A percentile compares a stretch with the other conserved stretches of the same genome.
phyloP scores from a whole-genome alignment of 1,140 invertebrate species.

The Magallana angulata region DNA sequence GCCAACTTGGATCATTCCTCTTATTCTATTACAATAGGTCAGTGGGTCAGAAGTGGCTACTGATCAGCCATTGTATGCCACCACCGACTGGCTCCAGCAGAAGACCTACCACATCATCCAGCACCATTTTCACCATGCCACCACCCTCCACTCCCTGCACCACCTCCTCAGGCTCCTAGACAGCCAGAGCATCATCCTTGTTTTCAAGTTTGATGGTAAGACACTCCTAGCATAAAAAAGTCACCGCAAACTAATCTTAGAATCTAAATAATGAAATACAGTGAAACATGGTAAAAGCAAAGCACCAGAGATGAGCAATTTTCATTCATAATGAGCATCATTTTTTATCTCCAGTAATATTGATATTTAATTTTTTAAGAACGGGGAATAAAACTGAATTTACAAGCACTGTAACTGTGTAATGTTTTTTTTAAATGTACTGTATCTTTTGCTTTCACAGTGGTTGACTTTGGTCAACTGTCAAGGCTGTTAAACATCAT shows the following conservation, averaged over 20 bases:
- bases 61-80: slow-evolving; percentile 54
- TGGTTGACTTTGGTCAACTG: slow-evolving; percentile 70
- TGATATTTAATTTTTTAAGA: too few species aligned
- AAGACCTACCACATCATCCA: slow-evolving; percentile 64
- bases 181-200: slow-evolving; percentile 69
- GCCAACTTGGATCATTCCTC: too few species aligned
- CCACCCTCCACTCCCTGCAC: slow-evolving; percentile 62
- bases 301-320: too few species aligned
- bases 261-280: background rate
- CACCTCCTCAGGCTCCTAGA: slow-evolving; percentile 70
- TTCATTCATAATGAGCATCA: too few species aligned
- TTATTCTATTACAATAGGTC: background rate
- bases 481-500: slow-evolving; percentile 65
- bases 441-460: background rate
- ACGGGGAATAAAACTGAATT: too few species aligned
- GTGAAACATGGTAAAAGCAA: too few species aligned
- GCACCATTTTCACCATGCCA: slow-evolving; percentile 62
- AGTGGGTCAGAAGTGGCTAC: background rate
- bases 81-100: slow-evolving; percentile 70
- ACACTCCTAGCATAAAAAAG: background rate
- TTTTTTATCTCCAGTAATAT: too few species aligned
- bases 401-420: too few species aligned
- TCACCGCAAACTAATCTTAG: background rate
- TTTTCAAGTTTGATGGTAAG: slow-evolving; percentile 75
- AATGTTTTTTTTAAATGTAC: background rate